Percentiles rank a stretch among this genome's conserved stretches.
These are phyloP conservation scores for Hydrochoerus hydrochaeris DNA, from an alignment of 2,113 vertebrate species.

Conservation along the genomic window DNA sequence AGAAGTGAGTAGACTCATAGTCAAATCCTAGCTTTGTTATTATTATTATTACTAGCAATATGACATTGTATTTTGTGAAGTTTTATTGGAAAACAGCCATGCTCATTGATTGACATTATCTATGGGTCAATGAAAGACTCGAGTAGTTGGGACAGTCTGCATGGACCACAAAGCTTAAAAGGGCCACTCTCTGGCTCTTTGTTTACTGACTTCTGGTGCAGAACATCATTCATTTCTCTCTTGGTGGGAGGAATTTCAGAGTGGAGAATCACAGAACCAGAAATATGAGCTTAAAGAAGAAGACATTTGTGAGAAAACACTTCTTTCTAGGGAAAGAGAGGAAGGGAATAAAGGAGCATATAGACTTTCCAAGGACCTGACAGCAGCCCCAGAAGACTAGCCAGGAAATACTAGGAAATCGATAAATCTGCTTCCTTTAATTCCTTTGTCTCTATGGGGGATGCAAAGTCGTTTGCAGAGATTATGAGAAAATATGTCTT, in stretches of 20 bases:
- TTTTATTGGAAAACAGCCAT: constrained; percentile 20
- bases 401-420: constrained; percentile 63
- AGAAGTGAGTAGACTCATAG: not conserved
- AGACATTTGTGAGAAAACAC: not conserved
- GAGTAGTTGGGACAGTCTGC: not conserved
- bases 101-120: not conserved
- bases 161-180: not conserved
- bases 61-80: not conserved
- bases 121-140: not conserved
- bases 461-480: constrained; percentile 70
- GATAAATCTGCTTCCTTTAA: constrained; percentile 70
- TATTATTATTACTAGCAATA: not conserved
- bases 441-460: constrained; percentile 58
- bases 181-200: not conserved
- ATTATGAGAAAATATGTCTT: constrained; percentile 74
- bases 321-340: not conserved
- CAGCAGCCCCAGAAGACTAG: constrained; percentile 39
- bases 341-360: not conserved
- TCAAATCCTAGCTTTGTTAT: not conserved
- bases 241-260: not conserved
- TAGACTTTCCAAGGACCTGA: constrained; percentile 33
- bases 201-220: not conserved
- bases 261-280: not conserved
- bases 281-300: not conserved
- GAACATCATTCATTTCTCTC: not conserved